Percentiles rank a stretch among this genome's conserved stretches.
Evolutionary conservation across 2,888 invertebrate species (phyloP).

Genomic region (Drosophila siamana): DNA sequence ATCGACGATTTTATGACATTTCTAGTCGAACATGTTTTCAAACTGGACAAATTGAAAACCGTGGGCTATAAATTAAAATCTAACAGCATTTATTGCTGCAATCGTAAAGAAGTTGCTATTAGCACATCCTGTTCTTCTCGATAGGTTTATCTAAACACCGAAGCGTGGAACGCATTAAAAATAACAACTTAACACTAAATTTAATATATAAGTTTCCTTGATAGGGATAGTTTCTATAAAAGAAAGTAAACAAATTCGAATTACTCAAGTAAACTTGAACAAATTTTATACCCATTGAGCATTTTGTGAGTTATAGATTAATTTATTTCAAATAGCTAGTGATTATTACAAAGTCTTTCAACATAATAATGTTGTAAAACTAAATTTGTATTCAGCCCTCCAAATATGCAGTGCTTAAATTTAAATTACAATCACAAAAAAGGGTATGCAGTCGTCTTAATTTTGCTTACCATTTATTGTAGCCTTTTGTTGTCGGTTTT

Average conservation of each 20-base stretch:
- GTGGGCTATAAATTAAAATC: conserved; percentile 31
- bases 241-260: no score
- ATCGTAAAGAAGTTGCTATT: conserved; percentile 13
- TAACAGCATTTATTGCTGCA: conserved; percentile 32
- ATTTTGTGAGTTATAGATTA: no score
- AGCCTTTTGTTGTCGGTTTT: neutral
- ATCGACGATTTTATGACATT: conserved; percentile 29
- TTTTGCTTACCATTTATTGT: neutral
- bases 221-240: no score
- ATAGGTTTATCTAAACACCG: conserved; percentile 3
- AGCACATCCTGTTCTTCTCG: conserved; percentile 14
- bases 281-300: no score
- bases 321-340: no score
- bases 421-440: neutral
- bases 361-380: neutral
- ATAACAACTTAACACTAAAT: neutral
- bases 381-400: neutral
- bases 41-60: conserved; percentile 8
- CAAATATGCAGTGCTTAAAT: neutral
- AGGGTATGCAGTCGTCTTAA: neutral
- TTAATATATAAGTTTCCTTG: no score
- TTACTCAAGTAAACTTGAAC: no score
- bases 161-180: neutral
- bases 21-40: conserved; percentile 30
- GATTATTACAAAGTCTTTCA: neutral